Conservation (phyloP, 92 coral and sea anemone genomes). For the Porites evermanni region DNA sequence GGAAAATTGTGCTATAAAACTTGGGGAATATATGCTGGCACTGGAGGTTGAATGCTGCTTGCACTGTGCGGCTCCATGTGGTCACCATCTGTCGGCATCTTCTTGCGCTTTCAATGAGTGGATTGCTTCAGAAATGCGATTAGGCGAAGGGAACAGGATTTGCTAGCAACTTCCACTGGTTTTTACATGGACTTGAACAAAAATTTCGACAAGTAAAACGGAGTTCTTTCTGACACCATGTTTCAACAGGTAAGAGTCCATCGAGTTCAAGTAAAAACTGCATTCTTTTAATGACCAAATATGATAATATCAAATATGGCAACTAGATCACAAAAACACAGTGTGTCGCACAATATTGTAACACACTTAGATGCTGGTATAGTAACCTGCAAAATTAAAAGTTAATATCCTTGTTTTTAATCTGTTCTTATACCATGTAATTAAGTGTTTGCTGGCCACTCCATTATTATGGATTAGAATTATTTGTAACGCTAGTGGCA, state of each 20-base stretch:
- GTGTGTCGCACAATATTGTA: not conserved
- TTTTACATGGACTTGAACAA: not conserved
- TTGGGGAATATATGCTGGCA: not conserved
- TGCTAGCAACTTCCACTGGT: not conserved
- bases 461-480: too few relatives aligned
- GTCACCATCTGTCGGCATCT: slow-evolving; percentile 20
- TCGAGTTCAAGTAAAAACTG: not conserved
- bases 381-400: too few relatives aligned
- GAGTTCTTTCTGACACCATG: slow-evolving; percentile 23
- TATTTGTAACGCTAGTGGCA: too few relatives aligned
- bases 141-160: slow-evolving; percentile 1
- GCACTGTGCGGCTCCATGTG: slow-evolving; percentile 15
- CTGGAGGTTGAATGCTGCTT: slow-evolving; percentile 12
- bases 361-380: not conserved
- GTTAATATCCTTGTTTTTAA: too few relatives aligned
- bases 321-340: not conserved
- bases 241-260: not conserved
- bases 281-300: slow-evolving; percentile 19
- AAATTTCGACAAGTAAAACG: not conserved
- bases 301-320: not conserved
- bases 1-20: slow-evolving; percentile 39
- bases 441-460: too few relatives aligned
- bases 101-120: not conserved
- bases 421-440: too few relatives aligned
- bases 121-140: slow-evolving; percentile 4